Base-by-base conservation (phyloP, 2,888 invertebrate species). In the Anaspis maculata region DNA sequence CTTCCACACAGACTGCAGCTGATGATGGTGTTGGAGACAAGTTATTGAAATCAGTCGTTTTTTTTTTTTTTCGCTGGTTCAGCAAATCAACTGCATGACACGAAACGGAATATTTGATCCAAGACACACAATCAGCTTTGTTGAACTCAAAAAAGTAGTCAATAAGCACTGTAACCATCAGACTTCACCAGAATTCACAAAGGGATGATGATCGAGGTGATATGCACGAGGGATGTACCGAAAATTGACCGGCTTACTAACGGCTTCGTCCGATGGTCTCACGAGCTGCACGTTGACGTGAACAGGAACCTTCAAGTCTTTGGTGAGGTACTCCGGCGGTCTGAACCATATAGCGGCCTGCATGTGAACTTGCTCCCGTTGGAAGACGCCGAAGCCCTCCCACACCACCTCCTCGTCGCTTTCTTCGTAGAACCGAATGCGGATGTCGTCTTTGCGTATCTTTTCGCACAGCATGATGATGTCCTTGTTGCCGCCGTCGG, bases 401-500 rank as follows among this genome's bases (percentile, higher is more conserved):
- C 91, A 91, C n/a, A n/a, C n/a, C n/a, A n/a, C n/a, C n/a, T n/a
- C n/a, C n/a, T n/a, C n/a, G n/a, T n/a, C n/a, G 39, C 77, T 65
- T 61, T 81, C 81, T 66, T 90, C 83, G 62, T 71, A 89, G 67
- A 92, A 89, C 42, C 85, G 71, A 41, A 92, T 78, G 41, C 81
- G 76, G 45, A 90, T 85, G 61, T 92, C 91, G 62, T 92, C 91
- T 70, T 80, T 79, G 25, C 74, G 72, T 40, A 80, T 77, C 15
- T 34, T 33, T 64, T 91, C 91, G 63, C 90, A 91, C n/a, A 92
- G 72, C 43, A 92, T 68, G 42, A 92, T 86, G 51, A 92, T 79
- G 56, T 89, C 85, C 45, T 79, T 77, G 11, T 25, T 27, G 21
- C 85, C 84, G 12, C 92, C 92, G 27, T 75, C 70, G 0, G 80